Conservation (phyloP, 2,113 vertebrate genomes). For the Ictidomys tridecemlineatus region DNA sequence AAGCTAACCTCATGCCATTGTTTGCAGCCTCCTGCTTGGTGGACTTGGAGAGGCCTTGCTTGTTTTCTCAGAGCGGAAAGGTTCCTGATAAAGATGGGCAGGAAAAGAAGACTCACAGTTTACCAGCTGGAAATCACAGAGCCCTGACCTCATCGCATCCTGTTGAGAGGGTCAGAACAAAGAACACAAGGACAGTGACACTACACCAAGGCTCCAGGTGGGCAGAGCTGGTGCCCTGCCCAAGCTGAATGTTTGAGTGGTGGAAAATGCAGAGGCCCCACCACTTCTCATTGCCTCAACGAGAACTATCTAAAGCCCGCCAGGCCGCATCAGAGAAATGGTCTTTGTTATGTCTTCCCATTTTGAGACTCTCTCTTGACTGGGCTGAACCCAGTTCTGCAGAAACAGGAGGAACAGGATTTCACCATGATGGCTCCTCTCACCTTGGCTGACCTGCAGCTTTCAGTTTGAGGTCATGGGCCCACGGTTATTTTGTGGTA, state of each 20-base stretch:
- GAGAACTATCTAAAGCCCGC: background rate
- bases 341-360: background rate
- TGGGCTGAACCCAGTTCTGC: fast-evolving
- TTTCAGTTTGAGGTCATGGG: background rate
- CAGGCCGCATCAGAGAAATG: background rate
- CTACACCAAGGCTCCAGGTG: slow-evolving; percentile 43
- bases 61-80: slow-evolving; percentile 89
- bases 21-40: slow-evolving; percentile 91
- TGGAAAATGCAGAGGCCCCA: background rate
- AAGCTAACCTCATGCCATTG: slow-evolving; percentile 69
- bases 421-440: background rate
- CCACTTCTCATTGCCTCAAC: background rate
- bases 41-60: slow-evolving; percentile 92
- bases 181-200: background rate
- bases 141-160: background rate
- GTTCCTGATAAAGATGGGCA: slow-evolving; percentile 76
- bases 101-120: background rate
- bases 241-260: background rate
- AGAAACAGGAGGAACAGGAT: slow-evolving; percentile 64
- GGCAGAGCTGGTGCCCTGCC: background rate
- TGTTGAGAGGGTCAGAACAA: background rate
- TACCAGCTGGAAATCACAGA: background rate
- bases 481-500: background rate
- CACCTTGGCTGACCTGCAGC: background rate
- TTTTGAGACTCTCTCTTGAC: background rate